Percentiles rank a stretch among this genome's conserved stretches.
Conservation (phyloP, 2,888 invertebrate species). For the Diarsia mendica region DNA sequence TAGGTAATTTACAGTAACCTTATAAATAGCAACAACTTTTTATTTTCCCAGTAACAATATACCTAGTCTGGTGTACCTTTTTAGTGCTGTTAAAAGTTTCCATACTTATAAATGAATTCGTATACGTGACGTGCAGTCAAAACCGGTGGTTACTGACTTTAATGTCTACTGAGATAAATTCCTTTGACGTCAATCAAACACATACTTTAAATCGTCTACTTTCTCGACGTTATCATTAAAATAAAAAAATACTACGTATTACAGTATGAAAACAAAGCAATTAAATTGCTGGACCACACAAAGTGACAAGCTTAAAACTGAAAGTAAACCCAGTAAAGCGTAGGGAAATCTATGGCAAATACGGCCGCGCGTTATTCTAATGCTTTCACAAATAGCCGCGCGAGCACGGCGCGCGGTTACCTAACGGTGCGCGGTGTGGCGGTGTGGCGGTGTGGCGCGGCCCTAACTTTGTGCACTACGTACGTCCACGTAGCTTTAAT, state of each 20-base stretch:
- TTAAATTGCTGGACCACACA: conserved; percentile 79
- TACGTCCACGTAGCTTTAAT: conserved; percentile 24
- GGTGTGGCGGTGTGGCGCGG: conserved; percentile 35
- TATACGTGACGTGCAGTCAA: not conserved
- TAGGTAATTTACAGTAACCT: no score
- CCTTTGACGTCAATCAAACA: conserved; percentile 41
- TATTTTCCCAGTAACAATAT: not conserved
- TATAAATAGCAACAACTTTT: not conserved
- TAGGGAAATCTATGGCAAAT: conserved; percentile 83
- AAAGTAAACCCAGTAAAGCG: conserved; percentile 83
- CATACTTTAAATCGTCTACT: conserved; percentile 24
- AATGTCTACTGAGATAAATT: conserved; percentile 21
- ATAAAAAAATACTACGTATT: conserved; percentile 31
- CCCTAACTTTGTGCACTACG: conserved; percentile 60
- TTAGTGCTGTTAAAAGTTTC: not conserved
- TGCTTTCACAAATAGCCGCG: conserved; percentile 82
- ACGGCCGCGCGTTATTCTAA: conserved; percentile 81
- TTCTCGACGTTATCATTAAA: conserved; percentile 40
- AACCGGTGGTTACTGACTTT: conserved; percentile 14
- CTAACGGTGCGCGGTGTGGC: conserved; percentile 41
- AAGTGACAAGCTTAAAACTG: conserved; percentile 84
- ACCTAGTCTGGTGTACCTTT: not conserved
- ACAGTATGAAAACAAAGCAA: conserved; percentile 63
- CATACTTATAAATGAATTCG: not conserved
- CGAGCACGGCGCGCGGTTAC: conserved; percentile 53